Conservation (phyloP, 2,113 vertebrate species). For the Podiceps cristatus region DNA sequence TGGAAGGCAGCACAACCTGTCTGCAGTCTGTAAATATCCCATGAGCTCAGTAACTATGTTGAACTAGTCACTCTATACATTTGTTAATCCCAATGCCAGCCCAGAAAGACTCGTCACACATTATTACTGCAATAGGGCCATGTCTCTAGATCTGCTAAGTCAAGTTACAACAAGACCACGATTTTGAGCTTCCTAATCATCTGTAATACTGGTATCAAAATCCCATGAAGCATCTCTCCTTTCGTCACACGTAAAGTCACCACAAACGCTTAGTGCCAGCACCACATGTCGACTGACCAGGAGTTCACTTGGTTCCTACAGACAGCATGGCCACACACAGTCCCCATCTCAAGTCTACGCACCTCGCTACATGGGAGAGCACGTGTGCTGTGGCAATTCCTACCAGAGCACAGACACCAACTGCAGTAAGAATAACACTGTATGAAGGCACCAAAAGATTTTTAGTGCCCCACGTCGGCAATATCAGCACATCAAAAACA, state of each 20-base stretch:
- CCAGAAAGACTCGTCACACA: background rate
- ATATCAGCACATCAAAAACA: background rate
- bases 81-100: background rate
- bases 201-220: background rate
- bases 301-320: background rate
- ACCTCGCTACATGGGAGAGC: background rate
- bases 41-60: background rate
- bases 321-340: background rate
- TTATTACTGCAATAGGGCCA: background rate
- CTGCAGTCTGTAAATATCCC: background rate
- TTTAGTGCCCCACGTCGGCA: background rate
- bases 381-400: background rate
- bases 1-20: background rate
- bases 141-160: background rate
- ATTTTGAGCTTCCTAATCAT: background rate
- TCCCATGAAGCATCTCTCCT: background rate
- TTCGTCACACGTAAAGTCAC: background rate
- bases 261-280: background rate
- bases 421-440: background rate
- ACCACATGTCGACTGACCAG: background rate
- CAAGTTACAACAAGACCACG: background rate
- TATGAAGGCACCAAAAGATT: background rate
- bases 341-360: background rate
- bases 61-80: background rate
- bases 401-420: background rate